Conservation (phyloP, 2,113 vertebrate species). For the Probosciger aterrimus region DNA sequence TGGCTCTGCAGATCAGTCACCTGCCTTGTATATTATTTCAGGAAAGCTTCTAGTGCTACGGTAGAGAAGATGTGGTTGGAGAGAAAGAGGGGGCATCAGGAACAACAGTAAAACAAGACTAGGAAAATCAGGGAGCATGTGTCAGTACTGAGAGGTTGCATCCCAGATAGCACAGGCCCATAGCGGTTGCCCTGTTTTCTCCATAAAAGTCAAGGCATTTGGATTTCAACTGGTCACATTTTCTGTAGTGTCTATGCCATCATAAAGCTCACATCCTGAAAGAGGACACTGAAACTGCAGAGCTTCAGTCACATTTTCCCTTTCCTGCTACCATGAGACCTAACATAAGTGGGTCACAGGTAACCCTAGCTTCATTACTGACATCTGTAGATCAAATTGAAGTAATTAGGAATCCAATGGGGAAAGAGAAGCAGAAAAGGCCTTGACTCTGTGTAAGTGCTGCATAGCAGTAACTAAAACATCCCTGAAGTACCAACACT, state of each 20-base stretch:
- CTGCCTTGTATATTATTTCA: background rate
- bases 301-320: background rate
- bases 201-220: background rate
- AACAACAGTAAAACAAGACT: background rate
- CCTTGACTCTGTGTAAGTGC: background rate
- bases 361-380: background rate
- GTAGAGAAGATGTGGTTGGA: background rate
- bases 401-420: background rate
- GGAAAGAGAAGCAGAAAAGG: background rate
- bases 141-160: background rate
- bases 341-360: background rate
- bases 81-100: background rate
- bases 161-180: background rate
- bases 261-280: fast-evolving
- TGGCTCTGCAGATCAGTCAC: background rate
- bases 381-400: background rate
- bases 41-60: background rate
- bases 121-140: background rate
- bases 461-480: background rate
- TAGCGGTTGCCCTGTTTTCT: background rate
- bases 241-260: background rate
- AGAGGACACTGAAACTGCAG: background rate
- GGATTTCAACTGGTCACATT: background rate
- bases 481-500: background rate
- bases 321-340: background rate